These are phyloP conservation scores for Bufotes viridis DNA, from an alignment of 2,797 vertebrate species.

Conservation along the genomic window DNA sequence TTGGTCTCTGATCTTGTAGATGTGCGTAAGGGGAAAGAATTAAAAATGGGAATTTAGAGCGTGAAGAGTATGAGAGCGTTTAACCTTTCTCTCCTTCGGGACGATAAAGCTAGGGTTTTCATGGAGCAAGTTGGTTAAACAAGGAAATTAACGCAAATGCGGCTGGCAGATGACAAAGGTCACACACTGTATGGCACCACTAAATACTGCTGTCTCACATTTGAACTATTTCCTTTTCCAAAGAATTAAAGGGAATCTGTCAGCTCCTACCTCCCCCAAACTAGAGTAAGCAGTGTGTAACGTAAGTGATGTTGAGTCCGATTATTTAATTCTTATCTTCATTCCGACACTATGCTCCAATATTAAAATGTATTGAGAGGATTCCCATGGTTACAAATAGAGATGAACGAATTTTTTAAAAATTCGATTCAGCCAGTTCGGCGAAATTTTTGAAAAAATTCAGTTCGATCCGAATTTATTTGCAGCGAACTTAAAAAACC, in stretches of 20 bases:
- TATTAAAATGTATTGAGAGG: too few species aligned
- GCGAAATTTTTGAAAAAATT: too few species aligned
- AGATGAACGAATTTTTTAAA: too few species aligned
- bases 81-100: conserved; percentile 71
- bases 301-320: too few species aligned
- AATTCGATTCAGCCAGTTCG: too few species aligned
- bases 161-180: background rate
- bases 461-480: too few species aligned
- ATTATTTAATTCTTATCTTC: too few species aligned
- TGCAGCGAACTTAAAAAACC: too few species aligned
- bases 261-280: too few species aligned
- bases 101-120: conserved; percentile 12
- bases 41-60: conserved; percentile 64
- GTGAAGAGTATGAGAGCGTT: conserved; percentile 73
- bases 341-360: too few species aligned
- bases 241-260: background rate
- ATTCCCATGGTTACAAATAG: too few species aligned
- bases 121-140: background rate
- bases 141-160: background rate
- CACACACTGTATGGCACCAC: background rate
- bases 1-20: conserved; percentile 76
- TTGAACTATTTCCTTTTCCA: background rate
- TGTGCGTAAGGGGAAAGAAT: conserved; percentile 42
- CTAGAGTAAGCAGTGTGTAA: too few species aligned
- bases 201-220: background rate